Evolutionary conservation across 2,888 invertebrate species (phyloP).

Genomic region (Cataglyphis livida): DNA sequence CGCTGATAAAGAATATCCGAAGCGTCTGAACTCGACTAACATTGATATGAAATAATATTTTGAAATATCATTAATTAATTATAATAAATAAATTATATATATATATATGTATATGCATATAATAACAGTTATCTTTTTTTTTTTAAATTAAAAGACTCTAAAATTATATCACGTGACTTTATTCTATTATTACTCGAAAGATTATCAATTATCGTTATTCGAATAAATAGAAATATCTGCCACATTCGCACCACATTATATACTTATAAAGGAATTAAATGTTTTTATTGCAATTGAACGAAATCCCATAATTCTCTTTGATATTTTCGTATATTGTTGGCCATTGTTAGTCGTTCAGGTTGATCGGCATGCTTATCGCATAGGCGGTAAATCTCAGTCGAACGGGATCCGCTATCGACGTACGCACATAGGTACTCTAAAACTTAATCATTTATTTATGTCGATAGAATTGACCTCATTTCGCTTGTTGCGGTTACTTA

Average conservation of each 20-base stretch:
- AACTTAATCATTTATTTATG: conserved; percentile 73
- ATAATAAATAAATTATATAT: background rate
- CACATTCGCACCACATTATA: background rate
- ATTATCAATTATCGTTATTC: background rate
- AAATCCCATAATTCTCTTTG: background rate
- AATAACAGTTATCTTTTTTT: background rate
- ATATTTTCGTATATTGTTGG: background rate
- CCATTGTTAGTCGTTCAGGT: conserved; percentile 29
- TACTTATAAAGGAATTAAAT: background rate
- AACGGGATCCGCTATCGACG: conserved; percentile 42
- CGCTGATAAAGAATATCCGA: conserved; percentile 23
- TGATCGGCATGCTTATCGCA: conserved; percentile 41
- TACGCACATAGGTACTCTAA: conserved; percentile 63
- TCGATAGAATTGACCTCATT: conserved; percentile 76
- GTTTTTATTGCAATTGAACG: background rate
- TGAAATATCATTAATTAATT: background rate
- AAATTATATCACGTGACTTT: conserved; percentile 12
- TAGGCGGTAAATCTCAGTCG: conserved; percentile 49
- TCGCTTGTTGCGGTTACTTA: conserved; percentile 50
- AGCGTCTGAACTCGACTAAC: conserved; percentile 34
- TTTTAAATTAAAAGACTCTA: background rate
- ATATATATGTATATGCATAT: background rate
- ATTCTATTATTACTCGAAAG: conserved; percentile 5
- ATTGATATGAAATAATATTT: conserved; percentile 4
- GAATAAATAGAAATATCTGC: conserved; percentile 12